phyloP scores from a whole-genome alignment of 2,113 vertebrate genomes.

The Mohoua ochrocephala region DNA sequence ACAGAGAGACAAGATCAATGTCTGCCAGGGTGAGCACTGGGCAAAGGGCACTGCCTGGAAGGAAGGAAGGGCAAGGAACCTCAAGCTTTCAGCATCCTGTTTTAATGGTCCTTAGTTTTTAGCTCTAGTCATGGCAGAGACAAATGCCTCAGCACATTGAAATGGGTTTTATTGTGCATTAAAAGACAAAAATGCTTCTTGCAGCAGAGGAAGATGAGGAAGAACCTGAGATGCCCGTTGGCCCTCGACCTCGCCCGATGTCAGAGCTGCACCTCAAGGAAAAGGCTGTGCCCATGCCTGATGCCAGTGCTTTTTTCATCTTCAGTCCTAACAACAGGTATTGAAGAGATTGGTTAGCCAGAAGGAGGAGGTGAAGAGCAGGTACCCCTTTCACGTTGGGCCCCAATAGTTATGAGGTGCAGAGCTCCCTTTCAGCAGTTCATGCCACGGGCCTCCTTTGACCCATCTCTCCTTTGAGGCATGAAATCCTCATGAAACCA shows the following conservation, averaged over 20 bases:
- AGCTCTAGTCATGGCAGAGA: not conserved
- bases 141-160: not conserved
- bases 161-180: not conserved
- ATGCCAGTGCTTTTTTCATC: conserved; percentile 94
- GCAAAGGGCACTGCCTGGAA: not conserved
- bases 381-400: not conserved
- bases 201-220: conserved; percentile 91
- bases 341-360: not conserved
- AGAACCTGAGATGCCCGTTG: conserved; percentile 96
- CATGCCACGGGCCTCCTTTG: not conserved
- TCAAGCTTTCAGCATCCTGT: not conserved
- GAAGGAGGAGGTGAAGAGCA: not conserved
- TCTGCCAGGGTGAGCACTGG: not conserved
- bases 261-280: conserved; percentile 97
- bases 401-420: not conserved
- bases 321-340: conserved; percentile 96
- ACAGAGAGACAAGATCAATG: not conserved
- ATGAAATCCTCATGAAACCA: not conserved
- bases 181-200: conserved; percentile 15
- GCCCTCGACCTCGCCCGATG: conserved; percentile 91
- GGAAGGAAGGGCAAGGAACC: not conserved
- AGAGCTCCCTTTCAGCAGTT: not conserved
- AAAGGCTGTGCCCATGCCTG: conserved; percentile 94
- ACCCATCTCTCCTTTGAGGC: not conserved
- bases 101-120: not conserved